Evolutionary conservation across 2,113 vertebrate species (phyloP), one percentile per base, ranked within the genome.

Genomic region (Butastur rufipennis): DNA sequence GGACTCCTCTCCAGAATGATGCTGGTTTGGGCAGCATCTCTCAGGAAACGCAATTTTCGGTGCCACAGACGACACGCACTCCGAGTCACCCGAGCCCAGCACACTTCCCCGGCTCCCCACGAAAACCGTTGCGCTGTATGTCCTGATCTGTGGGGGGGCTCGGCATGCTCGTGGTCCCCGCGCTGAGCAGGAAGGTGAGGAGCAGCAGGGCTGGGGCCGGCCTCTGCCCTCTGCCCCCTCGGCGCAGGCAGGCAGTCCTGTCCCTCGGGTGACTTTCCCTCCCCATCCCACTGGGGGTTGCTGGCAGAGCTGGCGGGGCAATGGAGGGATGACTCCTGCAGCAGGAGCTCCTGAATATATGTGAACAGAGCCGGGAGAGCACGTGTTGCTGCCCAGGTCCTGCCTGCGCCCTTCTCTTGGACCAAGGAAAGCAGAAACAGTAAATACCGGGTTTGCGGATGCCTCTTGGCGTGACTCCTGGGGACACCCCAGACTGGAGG

Each of bases 111-210:
- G 3, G 26, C 47, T 77, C 63, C 31, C 71, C 45, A 34, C 20
- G 58, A 43, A 88, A 87, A 4, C 36, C 7, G 1, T 42, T 63
- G 50, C 2, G 1, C 36, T 53, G 22, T 42, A 8, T 1, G 3
- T 53, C 40, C 70, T 38, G 48, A 25, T 26, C 62, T 3, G 11
- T 22, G 22, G 21, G 34, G 61, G 75, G 29, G n/a, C 15, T 83
- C 2, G 1, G 25, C 34, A 8, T 29, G 36, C 40, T 79, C 1
- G 0, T 34, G 36, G 48, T 5, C 23, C 29, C 55, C 5, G 5
- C 0, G 0, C 18, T 38, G 36, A 70, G 50, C 36, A 53, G 19
- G 36, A 66, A 52, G 15, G 52, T 45, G n/a, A 72, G 40, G 31
- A 83, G 27, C 14, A 56, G 31, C 21, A 58, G 9, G n/a, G 19